Conservation (phyloP, 2,888 invertebrate genomes). For the Chalcosyrphus nemorum region DNA sequence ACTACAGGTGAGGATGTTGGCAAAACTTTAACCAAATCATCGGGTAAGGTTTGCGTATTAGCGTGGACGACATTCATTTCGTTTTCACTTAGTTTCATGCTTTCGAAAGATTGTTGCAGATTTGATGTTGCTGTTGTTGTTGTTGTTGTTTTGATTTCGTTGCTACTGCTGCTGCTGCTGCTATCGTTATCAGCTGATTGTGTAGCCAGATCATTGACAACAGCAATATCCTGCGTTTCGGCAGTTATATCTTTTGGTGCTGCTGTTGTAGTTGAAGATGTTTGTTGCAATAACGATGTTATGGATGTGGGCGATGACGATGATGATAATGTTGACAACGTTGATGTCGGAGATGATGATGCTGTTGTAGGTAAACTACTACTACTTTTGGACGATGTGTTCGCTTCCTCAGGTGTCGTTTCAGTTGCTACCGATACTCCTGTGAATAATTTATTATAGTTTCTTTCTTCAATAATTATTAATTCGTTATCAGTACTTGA, state of each 20-base stretch:
- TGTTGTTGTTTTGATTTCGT: slow-evolving; percentile 1
- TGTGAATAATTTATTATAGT: slow-evolving; percentile 6
- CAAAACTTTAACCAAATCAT: slow-evolving; percentile 34
- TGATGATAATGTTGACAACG: slow-evolving; percentile 63
- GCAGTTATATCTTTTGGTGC: slow-evolving; percentile 34
- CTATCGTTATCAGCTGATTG: neutral
- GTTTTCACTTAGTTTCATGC: slow-evolving; percentile 59
- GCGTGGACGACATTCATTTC: slow-evolving; percentile 42
- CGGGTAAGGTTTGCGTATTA: slow-evolving; percentile 46
- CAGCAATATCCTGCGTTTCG: slow-evolving; percentile 24
- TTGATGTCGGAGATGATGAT: slow-evolving; percentile 70
- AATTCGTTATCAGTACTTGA: slow-evolving; percentile 43
- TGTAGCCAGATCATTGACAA: slow-evolving; percentile 16
- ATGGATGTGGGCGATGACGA: slow-evolving; percentile 42
- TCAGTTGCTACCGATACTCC: slow-evolving; percentile 55
- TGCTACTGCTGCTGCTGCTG: neutral
- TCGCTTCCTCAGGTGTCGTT: slow-evolving; percentile 34
- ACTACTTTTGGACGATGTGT: slow-evolving; percentile 51
- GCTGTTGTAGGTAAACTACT: slow-evolving; percentile 55
- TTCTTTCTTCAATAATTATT: slow-evolving; percentile 13
- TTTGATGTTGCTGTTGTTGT: neutral
- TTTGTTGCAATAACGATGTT: slow-evolving; percentile 31
- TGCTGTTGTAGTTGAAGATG: slow-evolving; percentile 23
- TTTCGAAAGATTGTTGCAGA: slow-evolving; percentile 31
- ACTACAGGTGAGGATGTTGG: slow-evolving; percentile 1